Evolutionary conservation across 2,797 vertebrate genomes (phyloP), one percentile per base, ranked within the genome.

Genomic region (Spondyliosoma cantharus): DNA sequence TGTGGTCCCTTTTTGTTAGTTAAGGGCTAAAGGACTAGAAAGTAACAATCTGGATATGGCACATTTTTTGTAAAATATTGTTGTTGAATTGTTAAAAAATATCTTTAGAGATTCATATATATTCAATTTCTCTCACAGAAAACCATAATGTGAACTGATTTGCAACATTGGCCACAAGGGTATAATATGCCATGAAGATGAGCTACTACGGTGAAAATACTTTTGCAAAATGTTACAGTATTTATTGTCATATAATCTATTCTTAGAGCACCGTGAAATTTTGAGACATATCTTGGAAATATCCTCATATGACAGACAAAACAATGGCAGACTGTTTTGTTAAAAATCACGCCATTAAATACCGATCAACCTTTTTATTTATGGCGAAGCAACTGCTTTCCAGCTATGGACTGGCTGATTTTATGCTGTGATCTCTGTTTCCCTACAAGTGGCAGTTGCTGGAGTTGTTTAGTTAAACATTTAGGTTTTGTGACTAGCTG

Each of bases 401-500:
- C 52, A 37, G 37, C n/a, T 58, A 5, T n/a, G 6, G 48, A 20
- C 17, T 53, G 42, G 8, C 16, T 48, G 48, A n/a, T 63, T 45
- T 71, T 27, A 27, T 68, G 20, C 62, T 43, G 17, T 54, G 45
- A 64, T 67, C 32, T 17, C 9, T 17, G 45, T 67, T 68, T 79
- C 3, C 12, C 14, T 60, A 37, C 22, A 46, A 67, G 49, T 64
- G 60, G 29, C 52, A 52, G 42, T 79, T 65, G 19, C 62, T 67
- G 13, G 12, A 67, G 48, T 71, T 66, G 61, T 65, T 57, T 22
- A 74, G 63, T 49, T 42, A 74, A 66, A 70, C 67, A 69, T 81
- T 82, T 58, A 42, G 50, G 19, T 82, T 82, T 74, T 71, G 16
- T 80, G 54, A 60, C 57, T 71, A 25, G 69, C 62, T 60, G 27